Evolutionary conservation across 2,113 vertebrate genomes (phyloP).

Genomic region (Cairina moschata): DNA sequence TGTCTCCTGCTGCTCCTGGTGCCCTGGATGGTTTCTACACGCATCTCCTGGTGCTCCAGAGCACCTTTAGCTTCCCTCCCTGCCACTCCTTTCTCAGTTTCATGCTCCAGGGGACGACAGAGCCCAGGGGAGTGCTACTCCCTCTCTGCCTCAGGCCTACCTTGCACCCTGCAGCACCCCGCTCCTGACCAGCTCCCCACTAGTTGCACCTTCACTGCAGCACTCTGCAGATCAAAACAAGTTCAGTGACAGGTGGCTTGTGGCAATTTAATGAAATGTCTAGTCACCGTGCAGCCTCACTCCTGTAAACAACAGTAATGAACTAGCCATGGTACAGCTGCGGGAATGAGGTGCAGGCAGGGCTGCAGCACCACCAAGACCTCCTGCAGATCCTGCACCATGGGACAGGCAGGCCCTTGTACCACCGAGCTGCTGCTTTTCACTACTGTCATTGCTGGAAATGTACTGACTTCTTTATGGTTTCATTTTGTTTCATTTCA

Average conservation of each 20-base stretch:
- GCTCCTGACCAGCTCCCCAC: not conserved
- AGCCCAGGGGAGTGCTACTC: not conserved
- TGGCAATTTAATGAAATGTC: constrained; percentile 16
- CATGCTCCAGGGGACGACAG: not conserved
- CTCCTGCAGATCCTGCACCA: not conserved
- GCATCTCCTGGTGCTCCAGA: not conserved
- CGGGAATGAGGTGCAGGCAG: not conserved
- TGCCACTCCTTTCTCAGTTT: not conserved
- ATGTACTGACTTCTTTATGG: not conserved
- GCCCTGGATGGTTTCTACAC: not conserved
- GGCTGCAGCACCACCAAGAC: not conserved
- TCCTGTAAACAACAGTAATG: not conserved
- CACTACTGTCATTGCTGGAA: fast-evolving
- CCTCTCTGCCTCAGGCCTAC: not conserved
- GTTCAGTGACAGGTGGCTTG: constrained; percentile 5
- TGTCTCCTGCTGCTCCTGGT: not conserved
- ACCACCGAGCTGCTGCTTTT: not conserved
- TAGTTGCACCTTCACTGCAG: not conserved
- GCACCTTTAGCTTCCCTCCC: not conserved
- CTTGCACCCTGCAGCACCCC: not conserved
- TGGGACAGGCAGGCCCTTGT: fast-evolving
- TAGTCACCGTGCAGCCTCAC: not conserved
- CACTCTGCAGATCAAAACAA: constrained; percentile 4
- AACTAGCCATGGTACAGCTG: not conserved
- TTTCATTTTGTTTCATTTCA: not conserved